Base-by-base conservation (phyloP, 1,140 invertebrate genomes). In the Eciton burchellii region DNA sequence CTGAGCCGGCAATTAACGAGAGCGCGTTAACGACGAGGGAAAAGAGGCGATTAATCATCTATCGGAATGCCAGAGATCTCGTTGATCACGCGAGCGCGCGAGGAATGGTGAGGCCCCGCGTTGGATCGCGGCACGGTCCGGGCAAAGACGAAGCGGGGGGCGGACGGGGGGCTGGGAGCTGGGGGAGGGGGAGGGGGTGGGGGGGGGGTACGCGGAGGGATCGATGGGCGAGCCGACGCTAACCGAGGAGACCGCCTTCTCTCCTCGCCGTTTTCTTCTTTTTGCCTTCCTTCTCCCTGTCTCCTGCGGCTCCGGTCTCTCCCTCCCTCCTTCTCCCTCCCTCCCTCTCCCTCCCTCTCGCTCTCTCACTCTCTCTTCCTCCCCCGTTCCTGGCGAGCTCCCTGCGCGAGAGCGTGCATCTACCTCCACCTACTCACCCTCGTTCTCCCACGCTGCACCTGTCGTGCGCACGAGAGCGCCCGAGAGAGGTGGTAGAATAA, bases 371-470 rank as follows among this genome's bases (percentile, higher is more conserved):
- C 47, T 45, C 56, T 57, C 21, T 49, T 79, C 62, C 62, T 62
- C 45, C 35, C 73, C 66, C 90, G 85, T 84, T 70, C 87, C 79
- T 89, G 85, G 63, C 45, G 49, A 70, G 74, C 62, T 72, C 35
- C 70, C 70, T 73, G 57, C 19, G 43, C 19, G 43, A 79, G 43
- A 60, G 49, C 29, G 49, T 73, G 43, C 54, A 79, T 49, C 73
- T 74, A 68, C 62, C 54, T 68, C 83, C 45, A 47, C 59, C 21
- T 77, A 70, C 73, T 68, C 76, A 79, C 87, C 73, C 68, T 84
- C 66, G 66, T 90, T 91, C 92, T 93, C 92, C 91, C 91, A 93
- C 92, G 91, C 91, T 93, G 89, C 93, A 93, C 92, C 92, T 93
- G 92, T 92, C 92, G 90, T 91, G 87, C 81, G 82, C 89, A 87